Evolutionary conservation across 2,113 vertebrate genomes (phyloP).

Genomic region (Myotis brandtii): DNA sequence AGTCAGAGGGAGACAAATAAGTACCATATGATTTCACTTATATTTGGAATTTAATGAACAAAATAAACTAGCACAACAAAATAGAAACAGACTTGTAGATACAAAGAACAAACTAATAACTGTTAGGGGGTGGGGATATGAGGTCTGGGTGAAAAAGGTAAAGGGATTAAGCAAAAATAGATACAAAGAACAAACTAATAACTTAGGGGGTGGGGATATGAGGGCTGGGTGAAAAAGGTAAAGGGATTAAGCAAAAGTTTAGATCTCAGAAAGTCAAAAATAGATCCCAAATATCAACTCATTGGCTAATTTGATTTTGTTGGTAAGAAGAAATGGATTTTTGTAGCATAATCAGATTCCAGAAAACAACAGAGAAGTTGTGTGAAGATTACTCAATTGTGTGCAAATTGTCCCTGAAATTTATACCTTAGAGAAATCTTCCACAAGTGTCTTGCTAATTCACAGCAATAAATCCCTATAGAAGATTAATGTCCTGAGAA

Average conservation of each 20-base stretch:
- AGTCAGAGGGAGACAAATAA: neutral
- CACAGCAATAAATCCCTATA: slow-evolving; percentile 35
- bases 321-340: slow-evolving; percentile 14
- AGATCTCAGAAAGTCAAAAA: neutral
- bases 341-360: neutral
- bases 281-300: neutral
- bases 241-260: neutral
- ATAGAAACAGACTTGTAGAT: neutral
- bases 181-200: neutral
- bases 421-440: neutral
- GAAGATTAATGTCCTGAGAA: slow-evolving; percentile 58
- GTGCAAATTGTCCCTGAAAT: slow-evolving; percentile 17
- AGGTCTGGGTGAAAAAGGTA: neutral
- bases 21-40: neutral
- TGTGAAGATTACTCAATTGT: neutral
- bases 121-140: neutral
- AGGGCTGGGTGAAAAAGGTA: neutral
- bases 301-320: neutral
- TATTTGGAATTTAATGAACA: neutral
- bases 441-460: neutral
- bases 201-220: neutral
- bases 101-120: neutral
- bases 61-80: neutral
- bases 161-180: no score
- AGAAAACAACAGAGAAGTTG: slow-evolving; percentile 12